These are phyloP conservation scores for Caenorhabditis becei DNA, from an alignment of 2,888 invertebrate species.

Conservation along the genomic window DNA sequence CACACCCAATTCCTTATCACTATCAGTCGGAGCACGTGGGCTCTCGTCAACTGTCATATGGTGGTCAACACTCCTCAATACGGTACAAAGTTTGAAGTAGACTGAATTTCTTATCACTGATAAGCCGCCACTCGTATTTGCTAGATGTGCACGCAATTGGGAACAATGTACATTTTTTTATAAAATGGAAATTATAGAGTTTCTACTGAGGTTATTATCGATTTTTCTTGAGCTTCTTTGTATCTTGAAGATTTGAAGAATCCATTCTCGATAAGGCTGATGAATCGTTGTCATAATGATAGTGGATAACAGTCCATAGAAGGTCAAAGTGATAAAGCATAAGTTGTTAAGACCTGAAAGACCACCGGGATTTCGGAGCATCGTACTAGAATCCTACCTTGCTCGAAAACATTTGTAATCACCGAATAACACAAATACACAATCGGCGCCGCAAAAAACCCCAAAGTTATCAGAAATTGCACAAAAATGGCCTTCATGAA, in stretches of 20 bases:
- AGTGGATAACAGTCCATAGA: conserved; percentile 21
- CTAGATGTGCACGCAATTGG: no score
- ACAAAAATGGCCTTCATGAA: conserved; percentile 27
- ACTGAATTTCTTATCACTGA: conserved; percentile 18
- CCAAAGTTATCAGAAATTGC: conserved; percentile 12
- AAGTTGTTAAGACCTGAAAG: conserved; percentile 28
- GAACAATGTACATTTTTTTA: no score
- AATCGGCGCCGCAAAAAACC: conserved; percentile 1
- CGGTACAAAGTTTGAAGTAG: conserved; percentile 51
- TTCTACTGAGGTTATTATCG: no score
- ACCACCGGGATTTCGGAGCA: no score
- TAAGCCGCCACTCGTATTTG: background rate
- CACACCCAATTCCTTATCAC: no score
- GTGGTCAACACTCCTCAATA: conserved; percentile 32
- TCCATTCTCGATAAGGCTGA: conserved; percentile 27
- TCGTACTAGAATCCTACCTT: background rate
- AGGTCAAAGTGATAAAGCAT: conserved; percentile 4
- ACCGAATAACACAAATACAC: background rate
- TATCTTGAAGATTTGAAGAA: background rate
- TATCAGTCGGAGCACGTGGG: conserved; percentile 20
- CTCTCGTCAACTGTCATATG: conserved; percentile 31
- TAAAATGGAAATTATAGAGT: no score
- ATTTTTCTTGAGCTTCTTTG: no score
- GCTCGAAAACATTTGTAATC: conserved; percentile 4
- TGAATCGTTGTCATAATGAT: conserved; percentile 15